phyloP scores from a whole-genome alignment of 2,888 invertebrate species.

The Sisyra nigra region DNA sequence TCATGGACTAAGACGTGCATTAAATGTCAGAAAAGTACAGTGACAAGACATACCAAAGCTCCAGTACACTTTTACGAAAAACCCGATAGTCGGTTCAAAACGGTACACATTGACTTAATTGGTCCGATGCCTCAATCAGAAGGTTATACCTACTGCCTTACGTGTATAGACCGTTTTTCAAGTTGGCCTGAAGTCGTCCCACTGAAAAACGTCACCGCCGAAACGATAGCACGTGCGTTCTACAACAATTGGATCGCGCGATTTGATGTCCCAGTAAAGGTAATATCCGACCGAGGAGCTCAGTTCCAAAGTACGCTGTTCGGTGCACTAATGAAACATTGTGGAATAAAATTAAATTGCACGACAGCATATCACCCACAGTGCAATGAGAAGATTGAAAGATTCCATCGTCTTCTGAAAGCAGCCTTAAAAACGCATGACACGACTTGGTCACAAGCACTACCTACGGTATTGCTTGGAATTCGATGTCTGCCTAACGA shows the following conservation, averaged over 20 bases:
- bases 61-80: constrained; percentile 13
- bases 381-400: constrained; percentile 22
- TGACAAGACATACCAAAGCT: constrained; percentile 16
- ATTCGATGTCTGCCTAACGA: constrained; percentile 16
- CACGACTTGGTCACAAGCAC: constrained; percentile 14
- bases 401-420: constrained; percentile 23
- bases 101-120: constrained; percentile 20
- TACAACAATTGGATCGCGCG: neutral
- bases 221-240: constrained; percentile 9
- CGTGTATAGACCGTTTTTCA: constrained; percentile 17
- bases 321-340: neutral
- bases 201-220: constrained; percentile 14
- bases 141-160: constrained; percentile 20
- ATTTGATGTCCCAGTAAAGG: neutral
- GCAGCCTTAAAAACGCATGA: constrained; percentile 17
- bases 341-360: neutral
- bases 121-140: constrained; percentile 17
- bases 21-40: constrained; percentile 18
- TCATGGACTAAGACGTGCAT: constrained; percentile 18
- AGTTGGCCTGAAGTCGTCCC: constrained; percentile 16
- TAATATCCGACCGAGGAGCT: neutral
- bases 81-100: constrained; percentile 17
- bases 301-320: neutral
- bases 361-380: constrained; percentile 20
- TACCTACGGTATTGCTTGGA: constrained; percentile 19